These are phyloP conservation scores for Euura lappo DNA, from an alignment of 1,140 invertebrate species.

Conservation along the genomic window DNA sequence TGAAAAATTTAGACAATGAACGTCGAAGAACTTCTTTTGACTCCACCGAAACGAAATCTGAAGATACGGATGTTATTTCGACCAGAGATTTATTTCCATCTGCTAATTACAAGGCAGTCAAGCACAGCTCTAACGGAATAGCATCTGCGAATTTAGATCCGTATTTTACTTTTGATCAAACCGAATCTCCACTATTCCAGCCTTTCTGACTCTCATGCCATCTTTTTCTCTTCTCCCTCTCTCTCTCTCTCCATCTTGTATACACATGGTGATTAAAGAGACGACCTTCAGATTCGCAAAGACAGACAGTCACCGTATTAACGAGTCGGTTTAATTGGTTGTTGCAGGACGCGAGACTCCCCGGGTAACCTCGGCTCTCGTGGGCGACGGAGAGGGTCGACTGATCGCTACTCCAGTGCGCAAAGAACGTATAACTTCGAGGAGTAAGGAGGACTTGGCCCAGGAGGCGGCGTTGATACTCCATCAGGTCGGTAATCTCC, in stretches of 20 bases:
- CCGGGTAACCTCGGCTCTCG: constrained; percentile 53
- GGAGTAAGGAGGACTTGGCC: constrained; percentile 70
- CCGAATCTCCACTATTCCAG: neutral
- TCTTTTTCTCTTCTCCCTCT: neutral
- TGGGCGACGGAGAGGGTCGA: constrained; percentile 58
- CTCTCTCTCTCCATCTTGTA: neutral
- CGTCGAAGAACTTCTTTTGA: neutral
- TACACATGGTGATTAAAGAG: neutral
- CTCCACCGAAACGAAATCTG: neutral
- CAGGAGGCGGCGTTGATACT: constrained; percentile 74
- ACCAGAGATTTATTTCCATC: neutral
- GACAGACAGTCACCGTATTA: constrained; percentile 4
- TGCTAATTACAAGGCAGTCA: neutral
- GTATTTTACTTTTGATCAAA: neutral
- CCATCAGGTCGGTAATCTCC: constrained; percentile 69
- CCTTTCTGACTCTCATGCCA: neutral
- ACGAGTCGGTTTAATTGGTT: constrained; percentile 23
- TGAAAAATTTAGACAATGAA: neutral
- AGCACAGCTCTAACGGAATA: neutral
- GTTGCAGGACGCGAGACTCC: constrained; percentile 54
- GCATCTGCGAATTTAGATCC: neutral
- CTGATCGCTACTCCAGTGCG: constrained; percentile 63
- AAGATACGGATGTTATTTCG: neutral
- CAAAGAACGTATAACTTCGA: constrained; percentile 68
- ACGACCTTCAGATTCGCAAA: neutral